Evolutionary conservation across 2,113 vertebrate species (phyloP), one percentile per base, ranked within the genome.

Genomic region (Podilymbus podiceps): DNA sequence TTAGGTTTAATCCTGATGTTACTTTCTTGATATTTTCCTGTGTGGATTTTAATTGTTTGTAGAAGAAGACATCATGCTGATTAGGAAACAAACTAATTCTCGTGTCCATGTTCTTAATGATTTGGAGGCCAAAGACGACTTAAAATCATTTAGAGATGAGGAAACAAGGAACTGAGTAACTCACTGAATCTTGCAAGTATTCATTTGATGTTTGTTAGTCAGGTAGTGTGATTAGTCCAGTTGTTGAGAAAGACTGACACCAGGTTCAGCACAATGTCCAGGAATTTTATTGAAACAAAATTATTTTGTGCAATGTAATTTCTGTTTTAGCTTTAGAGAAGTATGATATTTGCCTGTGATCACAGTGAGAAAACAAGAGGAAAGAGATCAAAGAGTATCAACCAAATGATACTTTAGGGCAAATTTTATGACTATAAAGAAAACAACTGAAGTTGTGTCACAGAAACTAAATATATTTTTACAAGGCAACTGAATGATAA

Each of bases 61-160:
- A 58, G n/a, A 78, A 73, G 25, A 78, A 35, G 22, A 62, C 59
- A 81, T 50, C 5, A 0, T 53, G 69, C 38, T 76, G n/a, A 63
- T 84, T 55, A 71, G 56, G 90, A 79, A 85, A 79, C 47, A 87
- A 96, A 81, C 55, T 71, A 71, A 74, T 93, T 88, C 49, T 92
- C 84, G 9, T 86, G 53, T 94, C 52, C 28, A 9, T 88, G 18
- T 88, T 85, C 75, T 74, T 93, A 80, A 63, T 67, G 64, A 71
- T 92, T 75, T 89, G 60, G 47, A 93, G 12, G 38, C 83, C 55
- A 53, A 88, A 94, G 91, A 95, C 6, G 46, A 73, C 31, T 87
- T 89, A 62, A 89, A 90, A 40, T 90, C 55, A 49, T 49, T 90
- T 68, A 85, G 59, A 90, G 64, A 31, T 59, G 21, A 94, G 77